Percentiles rank a stretch among this genome's conserved stretches.
These are phyloP conservation scores for Drosophila gaucha DNA, from an alignment of 2,888 invertebrate genomes.

Conservation along the genomic window DNA sequence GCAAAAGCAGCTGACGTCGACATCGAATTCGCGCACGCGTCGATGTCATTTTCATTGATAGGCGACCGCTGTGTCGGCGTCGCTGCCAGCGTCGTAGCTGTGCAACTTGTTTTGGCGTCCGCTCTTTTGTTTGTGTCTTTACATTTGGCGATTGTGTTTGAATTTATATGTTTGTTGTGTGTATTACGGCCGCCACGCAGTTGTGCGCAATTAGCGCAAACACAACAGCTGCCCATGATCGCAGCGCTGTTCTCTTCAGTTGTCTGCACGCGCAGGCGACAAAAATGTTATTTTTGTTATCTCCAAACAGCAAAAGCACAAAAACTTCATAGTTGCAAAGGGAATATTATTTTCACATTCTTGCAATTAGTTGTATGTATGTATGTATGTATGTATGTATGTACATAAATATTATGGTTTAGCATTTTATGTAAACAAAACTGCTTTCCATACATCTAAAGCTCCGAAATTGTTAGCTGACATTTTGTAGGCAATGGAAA, in stretches of 20 bases:
- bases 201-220: conserved; percentile 75
- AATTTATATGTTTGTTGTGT: conserved; percentile 14
- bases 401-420: no score
- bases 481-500: no score
- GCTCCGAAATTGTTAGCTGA: no score
- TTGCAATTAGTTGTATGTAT: no score
- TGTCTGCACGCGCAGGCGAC: conserved; percentile 28
- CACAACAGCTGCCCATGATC: conserved; percentile 61
- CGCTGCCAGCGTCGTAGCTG: conserved; percentile 12
- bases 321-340: no score
- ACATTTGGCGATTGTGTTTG: conserved; percentile 10
- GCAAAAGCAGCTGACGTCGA: conserved; percentile 32
- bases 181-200: conserved; percentile 55
- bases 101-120: conserved; percentile 53
- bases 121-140: conserved; percentile 23
- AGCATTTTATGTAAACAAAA: no score
- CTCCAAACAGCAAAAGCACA: no score
- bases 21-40: conserved; percentile 47
- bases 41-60: conserved; percentile 46
- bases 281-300: conserved; percentile 10
- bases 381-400: no score
- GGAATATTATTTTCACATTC: no score
- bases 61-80: conserved; percentile 15
- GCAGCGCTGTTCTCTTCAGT: conserved; percentile 20
- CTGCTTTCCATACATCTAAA: no score